phyloP scores from a whole-genome alignment of 2,888 invertebrate species.

The Formica aserva region DNA sequence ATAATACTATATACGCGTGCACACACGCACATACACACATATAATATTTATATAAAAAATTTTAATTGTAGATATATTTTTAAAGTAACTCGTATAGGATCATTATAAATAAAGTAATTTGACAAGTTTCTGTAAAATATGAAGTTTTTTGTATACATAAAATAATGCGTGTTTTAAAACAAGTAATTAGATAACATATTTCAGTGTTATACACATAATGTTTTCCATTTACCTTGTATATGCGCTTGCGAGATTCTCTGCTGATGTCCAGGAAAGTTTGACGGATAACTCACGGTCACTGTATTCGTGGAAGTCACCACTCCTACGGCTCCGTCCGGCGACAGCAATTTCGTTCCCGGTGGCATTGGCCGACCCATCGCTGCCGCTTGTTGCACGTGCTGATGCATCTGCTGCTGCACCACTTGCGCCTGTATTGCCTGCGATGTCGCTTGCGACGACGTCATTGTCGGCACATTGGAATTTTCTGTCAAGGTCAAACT shows the following conservation, averaged over 20 bases:
- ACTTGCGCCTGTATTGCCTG: conserved; percentile 79
- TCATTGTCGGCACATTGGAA: conserved; percentile 75
- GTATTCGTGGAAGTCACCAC: conserved; percentile 89
- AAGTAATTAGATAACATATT: not conserved
- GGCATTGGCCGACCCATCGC: conserved; percentile 88
- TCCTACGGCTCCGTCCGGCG: conserved; percentile 89
- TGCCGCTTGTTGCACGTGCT: conserved; percentile 89
- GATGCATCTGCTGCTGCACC: conserved; percentile 87
- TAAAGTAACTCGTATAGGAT: too few species aligned
- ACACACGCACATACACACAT: too few species aligned
- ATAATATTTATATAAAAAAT: too few species aligned
- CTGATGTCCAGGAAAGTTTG: conserved; percentile 83
- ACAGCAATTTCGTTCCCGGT: conserved; percentile 87
- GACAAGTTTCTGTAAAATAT: not conserved
- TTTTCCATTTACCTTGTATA: conserved; percentile 80
- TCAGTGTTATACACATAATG: not conserved
- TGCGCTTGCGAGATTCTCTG: conserved; percentile 83
- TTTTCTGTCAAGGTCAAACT: conserved; percentile 74
- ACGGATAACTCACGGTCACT: conserved; percentile 84
- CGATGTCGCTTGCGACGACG: conserved; percentile 72
- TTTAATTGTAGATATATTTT: too few species aligned
- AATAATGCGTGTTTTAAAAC: not conserved
- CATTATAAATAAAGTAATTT: not conserved
- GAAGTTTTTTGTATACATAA: not conserved
- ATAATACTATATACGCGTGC: not conserved